Percentiles rank a stretch among this genome's conserved stretches.
These are phyloP conservation scores for Hydrophis major DNA, from an alignment of 2,797 vertebrate species.

Conservation along the genomic window DNA sequence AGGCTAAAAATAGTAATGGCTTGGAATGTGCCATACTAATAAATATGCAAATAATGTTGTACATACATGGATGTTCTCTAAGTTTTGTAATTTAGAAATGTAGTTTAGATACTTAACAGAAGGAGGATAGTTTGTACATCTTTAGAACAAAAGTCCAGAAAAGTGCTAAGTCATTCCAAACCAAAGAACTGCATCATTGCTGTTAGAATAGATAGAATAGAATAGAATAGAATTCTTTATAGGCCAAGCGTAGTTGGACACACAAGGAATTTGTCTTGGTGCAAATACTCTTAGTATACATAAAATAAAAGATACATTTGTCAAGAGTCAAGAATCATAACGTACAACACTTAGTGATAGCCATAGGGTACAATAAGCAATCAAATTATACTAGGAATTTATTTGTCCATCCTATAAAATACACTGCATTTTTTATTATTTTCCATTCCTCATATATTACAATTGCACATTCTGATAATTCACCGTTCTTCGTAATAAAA, in stretches of 20 bases:
- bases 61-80: not conserved
- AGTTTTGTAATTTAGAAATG: not conserved
- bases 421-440: not conserved
- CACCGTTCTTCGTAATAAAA: not conserved
- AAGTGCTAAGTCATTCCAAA: too few species aligned
- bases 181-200: not conserved
- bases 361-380: too few species aligned
- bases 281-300: too few species aligned
- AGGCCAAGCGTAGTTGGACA: too few species aligned
- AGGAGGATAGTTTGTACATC: not conserved
- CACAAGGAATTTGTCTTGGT: too few species aligned
- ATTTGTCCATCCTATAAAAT: not conserved
- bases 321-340: too few species aligned
- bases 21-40: not conserved
- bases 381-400: too few species aligned
- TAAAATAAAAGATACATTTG: too few species aligned
- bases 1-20: not conserved
- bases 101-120: not conserved
- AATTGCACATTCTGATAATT: not conserved
- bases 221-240: too few species aligned
- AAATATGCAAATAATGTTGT: not conserved
- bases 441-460: not conserved
- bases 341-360: too few species aligned
- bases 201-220: not conserved
- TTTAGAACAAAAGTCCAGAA: not conserved